Evolutionary conservation across 1,140 invertebrate genomes (phyloP), one percentile per base, ranked within the genome.

Genomic region (Calliopsis andreniformis): DNA sequence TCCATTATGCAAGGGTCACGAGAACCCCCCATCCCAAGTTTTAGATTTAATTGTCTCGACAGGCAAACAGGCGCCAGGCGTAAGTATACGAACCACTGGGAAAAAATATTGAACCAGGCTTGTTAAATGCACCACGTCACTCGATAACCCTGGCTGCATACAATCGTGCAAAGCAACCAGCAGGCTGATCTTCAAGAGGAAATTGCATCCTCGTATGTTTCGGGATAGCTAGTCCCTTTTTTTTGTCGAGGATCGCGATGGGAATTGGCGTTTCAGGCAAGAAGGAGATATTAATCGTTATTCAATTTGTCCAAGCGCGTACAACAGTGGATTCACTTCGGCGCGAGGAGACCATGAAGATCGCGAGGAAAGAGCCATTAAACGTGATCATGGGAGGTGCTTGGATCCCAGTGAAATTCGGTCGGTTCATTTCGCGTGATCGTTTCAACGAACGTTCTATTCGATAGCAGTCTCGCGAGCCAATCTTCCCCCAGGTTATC

Each of bases 381-480:
- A 63, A 63, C 25, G 25, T 42, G 56, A 59, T 59, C 61, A 16
- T 30, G 16, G 61, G 61, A 30, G 56, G 32, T 39, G n/a, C n/a
- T 16, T 3, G 56, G 39, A 32, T 59, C 56, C n/a, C 56, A 4
- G 7, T 18, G 56, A 59, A 45, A 25, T 70, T 70, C 30, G 55
- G 55, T 61, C 20, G 68, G 68, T 70, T 70, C 68, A 70, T 70
- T 70, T 70, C 55, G 68, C 30, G 30, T 61, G 55, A 61, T 70
- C 68, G 55, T 70, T 70, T 70, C 58, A 70, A 70, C 42, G 35
- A 70, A 70, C 56, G 68, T 16, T 47, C 42, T 18, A 25, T 47
- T 45, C 55, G 56, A 59, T 25, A 30, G 30, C 55, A 47, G 68
- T 20, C 68, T 35, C 32, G 53, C 67, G 53, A 59, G 53, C 53